phyloP scores from a whole-genome alignment of 2,797 vertebrate species.

The Pelodytes ibericus region DNA sequence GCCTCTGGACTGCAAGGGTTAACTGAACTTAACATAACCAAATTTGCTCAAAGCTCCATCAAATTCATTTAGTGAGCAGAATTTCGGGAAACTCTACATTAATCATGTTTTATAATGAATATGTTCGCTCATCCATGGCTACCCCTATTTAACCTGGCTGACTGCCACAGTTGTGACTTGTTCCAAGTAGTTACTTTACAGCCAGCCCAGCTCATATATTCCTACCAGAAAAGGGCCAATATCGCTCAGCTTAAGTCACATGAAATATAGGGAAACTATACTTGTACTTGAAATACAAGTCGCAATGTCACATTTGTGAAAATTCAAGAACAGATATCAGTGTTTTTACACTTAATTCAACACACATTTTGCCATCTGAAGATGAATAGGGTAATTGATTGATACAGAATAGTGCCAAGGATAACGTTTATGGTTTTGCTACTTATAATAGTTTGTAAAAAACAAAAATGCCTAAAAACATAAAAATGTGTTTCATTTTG shows the following conservation, averaged over 20 bases:
- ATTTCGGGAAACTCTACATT: slow-evolving; percentile 45
- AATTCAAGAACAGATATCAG: slow-evolving; percentile 12
- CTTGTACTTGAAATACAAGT: not conserved
- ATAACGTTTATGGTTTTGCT: slow-evolving; percentile 4
- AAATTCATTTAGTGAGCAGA: slow-evolving; percentile 21
- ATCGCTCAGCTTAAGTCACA: slow-evolving; percentile 21
- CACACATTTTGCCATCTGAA: slow-evolving; percentile 1
- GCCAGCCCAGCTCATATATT: slow-evolving; percentile 21
- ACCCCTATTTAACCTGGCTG: slow-evolving; percentile 49
- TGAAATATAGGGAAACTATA: slow-evolving; percentile 36
- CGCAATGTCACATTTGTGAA: slow-evolving; percentile 16
- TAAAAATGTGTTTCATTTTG: slow-evolving; percentile 24
- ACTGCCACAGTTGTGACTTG: slow-evolving; percentile 42
- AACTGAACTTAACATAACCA: not conserved
- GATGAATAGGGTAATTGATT: slow-evolving; percentile 11
- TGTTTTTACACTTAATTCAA: slow-evolving; percentile 24
- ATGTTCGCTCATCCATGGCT: slow-evolving; percentile 46
- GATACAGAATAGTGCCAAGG: not conserved
- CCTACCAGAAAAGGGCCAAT: slow-evolving; percentile 23
- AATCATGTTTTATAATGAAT: slow-evolving; percentile 52
- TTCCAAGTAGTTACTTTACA: slow-evolving; percentile 39
- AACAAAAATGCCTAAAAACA: not conserved
- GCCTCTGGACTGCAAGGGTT: not conserved
- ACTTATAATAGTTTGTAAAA: not conserved
- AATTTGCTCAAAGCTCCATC: slow-evolving; percentile 31